Evolutionary conservation across 2,888 invertebrate genomes (phyloP).

Genomic region (Homarus gammarus): DNA sequence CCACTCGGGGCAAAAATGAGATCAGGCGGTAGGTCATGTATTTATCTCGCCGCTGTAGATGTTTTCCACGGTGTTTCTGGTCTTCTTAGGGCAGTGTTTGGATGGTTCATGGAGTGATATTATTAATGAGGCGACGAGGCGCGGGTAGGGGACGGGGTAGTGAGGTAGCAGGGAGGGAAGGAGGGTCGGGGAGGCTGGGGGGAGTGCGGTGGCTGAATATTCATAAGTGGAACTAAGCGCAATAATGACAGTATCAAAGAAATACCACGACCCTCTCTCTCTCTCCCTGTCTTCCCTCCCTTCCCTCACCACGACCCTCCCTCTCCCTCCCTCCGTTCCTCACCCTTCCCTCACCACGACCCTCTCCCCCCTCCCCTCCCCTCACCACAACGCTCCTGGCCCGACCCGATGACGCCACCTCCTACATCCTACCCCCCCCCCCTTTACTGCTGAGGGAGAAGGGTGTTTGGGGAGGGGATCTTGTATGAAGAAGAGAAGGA

Average conservation of each 20-base stretch:
- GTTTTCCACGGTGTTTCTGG: neutral
- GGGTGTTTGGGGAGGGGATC: neutral
- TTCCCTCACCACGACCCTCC: neutral
- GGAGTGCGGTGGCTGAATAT: slow-evolving; percentile 17
- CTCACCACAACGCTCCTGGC: neutral
- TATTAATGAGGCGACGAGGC: too few species aligned
- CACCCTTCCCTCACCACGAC: neutral
- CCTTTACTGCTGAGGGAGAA: too few species aligned
- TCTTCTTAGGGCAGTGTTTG: neutral
- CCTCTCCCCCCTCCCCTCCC: neutral
- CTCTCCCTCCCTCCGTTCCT: neutral
- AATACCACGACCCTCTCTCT: slow-evolving; percentile 3
- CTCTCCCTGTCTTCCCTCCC: neutral
- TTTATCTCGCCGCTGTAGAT: too few species aligned
- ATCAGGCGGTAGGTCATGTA: neutral
- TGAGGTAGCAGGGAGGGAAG: neutral
- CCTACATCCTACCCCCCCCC: too few species aligned
- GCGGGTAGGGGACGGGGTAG: slow-evolving; percentile 5
- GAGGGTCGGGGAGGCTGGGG: neutral
- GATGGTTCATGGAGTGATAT: neutral
- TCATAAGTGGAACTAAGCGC: slow-evolving; percentile 55
- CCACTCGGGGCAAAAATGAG: neutral
- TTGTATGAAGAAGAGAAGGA: neutral
- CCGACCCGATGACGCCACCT: too few species aligned
- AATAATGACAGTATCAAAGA: slow-evolving; percentile 60